Conservation (phyloP, 2,888 invertebrate genomes). For the Dendrolimus houi region DNA sequence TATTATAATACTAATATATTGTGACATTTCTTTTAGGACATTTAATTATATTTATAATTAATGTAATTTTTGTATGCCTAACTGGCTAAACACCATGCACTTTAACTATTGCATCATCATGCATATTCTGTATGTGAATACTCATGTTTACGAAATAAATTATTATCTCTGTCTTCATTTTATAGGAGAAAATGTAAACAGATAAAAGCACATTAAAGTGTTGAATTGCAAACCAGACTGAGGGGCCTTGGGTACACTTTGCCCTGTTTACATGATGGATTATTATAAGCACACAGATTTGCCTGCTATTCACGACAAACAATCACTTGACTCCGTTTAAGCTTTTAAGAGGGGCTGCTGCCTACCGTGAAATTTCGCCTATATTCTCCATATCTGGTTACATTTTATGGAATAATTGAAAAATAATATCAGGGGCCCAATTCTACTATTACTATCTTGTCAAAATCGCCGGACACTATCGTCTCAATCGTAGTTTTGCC, state of each 20-base stretch:
- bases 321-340: constrained; percentile 51
- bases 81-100: no score
- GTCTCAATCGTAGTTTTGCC: no score
- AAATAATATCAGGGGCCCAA: neutral
- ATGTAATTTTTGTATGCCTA: no score
- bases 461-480: no score
- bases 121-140: no score
- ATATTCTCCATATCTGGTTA: constrained; percentile 31
- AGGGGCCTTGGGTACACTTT: constrained; percentile 13
- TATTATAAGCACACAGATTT: constrained; percentile 60
- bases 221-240: constrained; percentile 45
- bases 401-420: neutral
- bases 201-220: constrained; percentile 57
- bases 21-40: no score
- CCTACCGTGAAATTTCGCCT: constrained; percentile 46
- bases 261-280: constrained; percentile 48
- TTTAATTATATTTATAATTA: no score
- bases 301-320: constrained; percentile 32
- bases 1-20: no score
- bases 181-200: constrained; percentile 19
- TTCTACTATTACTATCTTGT: no score
- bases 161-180: no score
- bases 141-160: no score
- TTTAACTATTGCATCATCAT: no score
- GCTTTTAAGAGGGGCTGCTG: constrained; percentile 56